Evolutionary conservation across 2,888 invertebrate genomes (phyloP).

Genomic region (Mesoligia furuncula): DNA sequence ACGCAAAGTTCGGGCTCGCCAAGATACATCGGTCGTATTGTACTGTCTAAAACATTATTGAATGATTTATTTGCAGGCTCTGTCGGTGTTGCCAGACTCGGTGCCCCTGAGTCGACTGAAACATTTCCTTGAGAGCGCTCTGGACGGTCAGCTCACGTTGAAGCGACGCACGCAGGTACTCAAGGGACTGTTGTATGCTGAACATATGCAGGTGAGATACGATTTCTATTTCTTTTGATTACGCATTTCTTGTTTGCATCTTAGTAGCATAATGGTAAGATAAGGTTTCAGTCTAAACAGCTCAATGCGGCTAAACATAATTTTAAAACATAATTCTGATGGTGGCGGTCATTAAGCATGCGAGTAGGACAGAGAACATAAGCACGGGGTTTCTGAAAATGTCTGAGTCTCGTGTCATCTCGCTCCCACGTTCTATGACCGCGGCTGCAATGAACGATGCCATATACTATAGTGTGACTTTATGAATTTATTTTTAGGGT

Average conservation of each 20-base stretch:
- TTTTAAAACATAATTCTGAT: background rate
- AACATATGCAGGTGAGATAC: constrained; percentile 93
- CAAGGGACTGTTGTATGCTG: constrained; percentile 95
- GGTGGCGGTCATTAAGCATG: background rate
- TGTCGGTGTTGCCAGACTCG: constrained; percentile 95
- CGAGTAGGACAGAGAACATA: background rate
- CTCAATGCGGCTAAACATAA: background rate
- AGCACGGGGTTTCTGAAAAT: background rate
- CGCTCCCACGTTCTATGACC: background rate
- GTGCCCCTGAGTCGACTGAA: constrained; percentile 94
- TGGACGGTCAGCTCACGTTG: constrained; percentile 93
- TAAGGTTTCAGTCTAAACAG: background rate
- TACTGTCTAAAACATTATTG: background rate
- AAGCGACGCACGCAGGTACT: constrained; percentile 94
- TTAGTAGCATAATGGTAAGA: background rate
- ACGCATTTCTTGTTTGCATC: background rate
- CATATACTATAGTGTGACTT: background rate
- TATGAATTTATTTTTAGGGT: background rate
- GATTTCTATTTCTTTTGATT: background rate
- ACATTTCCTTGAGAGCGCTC: constrained; percentile 94
- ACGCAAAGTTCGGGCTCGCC: no score
- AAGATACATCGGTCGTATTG: no score
- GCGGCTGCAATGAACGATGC: background rate
- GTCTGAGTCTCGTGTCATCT: background rate
- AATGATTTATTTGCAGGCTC: constrained; percentile 85